Base-by-base conservation (phyloP, 2,888 invertebrate species). In the Anthophora plumipes region DNA sequence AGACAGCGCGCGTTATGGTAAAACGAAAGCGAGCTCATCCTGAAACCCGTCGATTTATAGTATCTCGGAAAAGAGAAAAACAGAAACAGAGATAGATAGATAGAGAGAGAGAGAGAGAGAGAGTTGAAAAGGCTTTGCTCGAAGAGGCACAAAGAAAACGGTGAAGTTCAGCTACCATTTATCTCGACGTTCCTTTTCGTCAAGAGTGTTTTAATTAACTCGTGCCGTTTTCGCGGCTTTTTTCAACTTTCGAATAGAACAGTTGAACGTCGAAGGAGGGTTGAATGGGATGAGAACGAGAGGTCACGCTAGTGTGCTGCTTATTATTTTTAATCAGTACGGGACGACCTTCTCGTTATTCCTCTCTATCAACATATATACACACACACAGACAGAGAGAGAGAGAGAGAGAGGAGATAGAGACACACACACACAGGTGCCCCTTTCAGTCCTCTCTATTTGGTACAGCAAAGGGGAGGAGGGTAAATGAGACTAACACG, bases 401-500 rank as follows among this genome's bases (percentile, higher is more conserved):
- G 31, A 31, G 2, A 31, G 41, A n/a, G 37, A 55, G 52, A 25
- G 41, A 54, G n/a, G 9, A 25, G 7, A 12, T n/a, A 25, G 5
- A 37, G 22, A 17, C 20, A 20, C 20, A 22, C 31, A 31, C 12
- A 46, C 31, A 25, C 9, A 17, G 39, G 22, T 14, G 14, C 25
- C 63, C 59, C 57, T 74, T 69, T 70, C 63, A 43, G 25, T 52
- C 60, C 59, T n/a, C 55, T 66, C 68, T 74, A 57, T 68, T 68
- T 54, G 57, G 59, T 43, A 50, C 66, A 48, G 71, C 73, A 54
- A 84, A 69, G 69, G 72, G 77, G 60, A 63, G 80, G 78, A 72
- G 77, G 75, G 77, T 77, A 82, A 88, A 88, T 82, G 85, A 87
- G 85, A 88, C 87, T 88, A 89, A 89, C 87, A 85, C 86, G 87